These are phyloP conservation scores for Diacarnus erythraeanus DNA, from an alignment of 37 sponge, comb jelly and placozoan genomes.

Conservation along the genomic window DNA sequence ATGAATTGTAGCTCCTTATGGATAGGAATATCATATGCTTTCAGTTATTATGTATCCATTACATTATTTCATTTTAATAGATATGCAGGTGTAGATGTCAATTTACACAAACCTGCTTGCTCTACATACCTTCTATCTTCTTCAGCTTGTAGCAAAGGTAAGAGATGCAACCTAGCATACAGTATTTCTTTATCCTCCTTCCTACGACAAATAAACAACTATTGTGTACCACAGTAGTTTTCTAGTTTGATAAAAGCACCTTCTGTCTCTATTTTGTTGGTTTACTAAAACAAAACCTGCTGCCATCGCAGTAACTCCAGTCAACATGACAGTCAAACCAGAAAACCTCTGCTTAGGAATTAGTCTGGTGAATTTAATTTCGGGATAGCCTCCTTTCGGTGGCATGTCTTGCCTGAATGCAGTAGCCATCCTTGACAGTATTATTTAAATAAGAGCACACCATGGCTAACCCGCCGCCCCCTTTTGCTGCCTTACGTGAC, in stretches of 20 bases:
- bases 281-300: constrained; percentile 59
- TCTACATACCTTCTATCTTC: constrained; percentile 83
- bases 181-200: constrained; percentile 58
- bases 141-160: constrained; percentile 90
- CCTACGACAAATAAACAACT: constrained; percentile 23
- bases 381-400: constrained; percentile 87
- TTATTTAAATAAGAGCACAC: background rate
- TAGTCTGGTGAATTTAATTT: constrained; percentile 49
- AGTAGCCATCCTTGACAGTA: constrained; percentile 14
- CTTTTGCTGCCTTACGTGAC: background rate
- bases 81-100: no score
- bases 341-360: constrained; percentile 69
- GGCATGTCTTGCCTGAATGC: constrained; percentile 79
- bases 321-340: constrained; percentile 69
- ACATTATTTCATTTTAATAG: no score
- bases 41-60: no score
- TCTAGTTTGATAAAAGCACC: constrained; percentile 23
- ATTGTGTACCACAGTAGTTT: background rate
- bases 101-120: no score
- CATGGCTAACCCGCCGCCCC: background rate
- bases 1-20: no score
- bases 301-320: constrained; percentile 60
- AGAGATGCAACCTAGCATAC: constrained; percentile 68
- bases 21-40: no score
- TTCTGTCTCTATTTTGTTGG: constrained; percentile 52